Evolutionary conservation across 2,888 invertebrate genomes (phyloP), one percentile per base, ranked within the genome.

Genomic region (Apocheima hispidaria): DNA sequence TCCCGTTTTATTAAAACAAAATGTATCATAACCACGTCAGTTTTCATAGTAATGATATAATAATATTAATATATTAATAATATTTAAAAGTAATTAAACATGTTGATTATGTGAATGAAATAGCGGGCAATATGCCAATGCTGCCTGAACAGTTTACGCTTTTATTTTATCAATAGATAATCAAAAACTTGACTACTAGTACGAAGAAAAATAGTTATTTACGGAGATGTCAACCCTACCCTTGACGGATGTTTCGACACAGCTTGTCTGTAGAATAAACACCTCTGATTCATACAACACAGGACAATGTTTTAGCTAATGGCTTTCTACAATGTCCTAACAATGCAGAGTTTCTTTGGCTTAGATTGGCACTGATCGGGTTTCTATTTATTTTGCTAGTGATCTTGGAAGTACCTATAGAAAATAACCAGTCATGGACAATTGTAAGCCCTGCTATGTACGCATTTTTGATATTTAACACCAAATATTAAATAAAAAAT

Each of bases 221-320:
- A 5, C n/a, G 6, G 10, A 5, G 9, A 36, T 43, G 16, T 28
- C 65, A 70, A 40, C 70, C 70, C 70, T 70, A 68, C 23, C 23
- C 43, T 10, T 82, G 86, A 85, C 80, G 82, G 86, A 87, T 83
- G 86, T 84, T 86, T 84, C 83, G 79, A 87, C 87, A 87, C 77
- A 79, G 75, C 80, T 71, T 77, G 79, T 79, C 77, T 74, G 77
- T 80, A 80, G 78, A 79, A 83, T 80, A 81, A 85, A 86, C 82
- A 85, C 81, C 80, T 83, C 85, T 88, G 87, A 88, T 84, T 86
- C 87, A 87, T 86, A 81, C 79, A 79, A 79, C 78, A 65, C 63
- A 70, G 72, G 70, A 72, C 75, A 75, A 74, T 78, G 78, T 77
- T 80, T 74, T 75, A 78, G 76, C 78, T 83, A 83, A 83, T 83